A percentile compares a stretch with the other conserved stretches of the same genome.
Conservation (phyloP, 1,140 invertebrate species). For the Steinernema khuongi region DNA sequence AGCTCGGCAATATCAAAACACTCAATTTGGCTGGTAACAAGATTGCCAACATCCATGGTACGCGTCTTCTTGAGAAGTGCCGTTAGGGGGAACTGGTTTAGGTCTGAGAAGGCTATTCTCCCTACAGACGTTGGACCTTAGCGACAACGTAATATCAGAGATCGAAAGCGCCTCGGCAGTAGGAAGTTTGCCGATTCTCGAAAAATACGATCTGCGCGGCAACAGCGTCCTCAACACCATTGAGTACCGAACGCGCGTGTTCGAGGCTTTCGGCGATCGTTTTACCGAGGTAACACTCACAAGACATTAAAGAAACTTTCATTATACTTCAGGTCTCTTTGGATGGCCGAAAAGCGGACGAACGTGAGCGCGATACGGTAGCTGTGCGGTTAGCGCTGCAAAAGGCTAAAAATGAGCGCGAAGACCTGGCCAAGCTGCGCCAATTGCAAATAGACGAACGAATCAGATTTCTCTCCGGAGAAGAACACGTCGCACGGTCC, state of each 20-base stretch:
- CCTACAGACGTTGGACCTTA: conserved; percentile 76
- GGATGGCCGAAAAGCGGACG: conserved; percentile 77
- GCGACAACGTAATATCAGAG: conserved; percentile 68
- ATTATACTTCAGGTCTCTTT: conserved; percentile 68
- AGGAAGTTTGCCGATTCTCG: conserved; percentile 75
- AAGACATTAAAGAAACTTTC: background rate
- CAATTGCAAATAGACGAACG: conserved; percentile 43
- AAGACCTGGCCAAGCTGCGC: conserved; percentile 43
- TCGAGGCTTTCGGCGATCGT: conserved; percentile 74
- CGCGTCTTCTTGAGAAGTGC: conserved; percentile 26
- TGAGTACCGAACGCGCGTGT: conserved; percentile 82
- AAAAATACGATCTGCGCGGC: conserved; percentile 75
- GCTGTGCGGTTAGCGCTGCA: conserved; percentile 78
- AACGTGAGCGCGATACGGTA: conserved; percentile 83
- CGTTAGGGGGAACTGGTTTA: conserved; percentile 53
- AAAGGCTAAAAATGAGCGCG: conserved; percentile 66
- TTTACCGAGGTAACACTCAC: conserved; percentile 60
- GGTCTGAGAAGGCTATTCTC: conserved; percentile 77
- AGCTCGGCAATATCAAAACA: conserved; percentile 78
- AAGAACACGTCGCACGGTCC: conserved; percentile 3
- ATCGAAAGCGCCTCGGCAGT: conserved; percentile 76
- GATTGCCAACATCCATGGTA: conserved; percentile 68
- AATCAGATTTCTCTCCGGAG: conserved; percentile 14
- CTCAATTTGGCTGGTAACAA: conserved; percentile 82
- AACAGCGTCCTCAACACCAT: conserved; percentile 79